phyloP scores from a whole-genome alignment of 1,140 invertebrate genomes.

The Drosophila varians region DNA sequence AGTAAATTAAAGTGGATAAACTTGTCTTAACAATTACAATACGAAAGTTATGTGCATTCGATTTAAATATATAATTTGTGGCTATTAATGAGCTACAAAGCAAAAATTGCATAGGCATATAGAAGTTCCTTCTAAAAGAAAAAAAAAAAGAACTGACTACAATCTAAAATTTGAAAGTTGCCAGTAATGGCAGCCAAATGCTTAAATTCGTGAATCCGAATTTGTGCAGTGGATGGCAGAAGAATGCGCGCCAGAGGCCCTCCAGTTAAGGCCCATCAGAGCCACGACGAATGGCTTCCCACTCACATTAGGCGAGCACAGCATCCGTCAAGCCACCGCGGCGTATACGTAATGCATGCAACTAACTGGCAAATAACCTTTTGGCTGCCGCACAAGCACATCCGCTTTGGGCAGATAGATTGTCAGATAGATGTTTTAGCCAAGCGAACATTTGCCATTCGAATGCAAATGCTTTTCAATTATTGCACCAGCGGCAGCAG shows the following conservation, averaged over 20 bases:
- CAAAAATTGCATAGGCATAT: too few relatives aligned
- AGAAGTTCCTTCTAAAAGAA: slow-evolving; percentile 19
- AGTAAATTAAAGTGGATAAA: background rate
- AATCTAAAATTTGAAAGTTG: slow-evolving; percentile 56
- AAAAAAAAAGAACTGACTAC: slow-evolving; percentile 6
- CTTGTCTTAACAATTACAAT: background rate
- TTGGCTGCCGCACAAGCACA: slow-evolving; percentile 44
- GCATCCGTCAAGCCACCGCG: slow-evolving; percentile 26
- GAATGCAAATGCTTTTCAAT: slow-evolving; percentile 74
- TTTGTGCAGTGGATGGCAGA: slow-evolving; percentile 13
- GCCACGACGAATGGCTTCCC: slow-evolving; percentile 51
- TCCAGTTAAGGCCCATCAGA: slow-evolving; percentile 38
- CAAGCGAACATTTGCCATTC: slow-evolving; percentile 72
- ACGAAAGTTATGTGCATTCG: background rate
- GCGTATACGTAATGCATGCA: slow-evolving; percentile 67
- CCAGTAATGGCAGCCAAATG: slow-evolving; percentile 31
- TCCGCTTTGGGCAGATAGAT: slow-evolving; percentile 57
- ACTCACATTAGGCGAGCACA: slow-evolving; percentile 53
- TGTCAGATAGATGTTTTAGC: slow-evolving; percentile 26
- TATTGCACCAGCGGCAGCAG: slow-evolving; percentile 37
- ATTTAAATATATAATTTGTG: slow-evolving; percentile 13
- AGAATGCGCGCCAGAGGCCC: slow-evolving; percentile 28
- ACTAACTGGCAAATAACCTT: slow-evolving; percentile 36
- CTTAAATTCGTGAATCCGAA: slow-evolving; percentile 20
- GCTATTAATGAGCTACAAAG: background rate